Base-by-base conservation (phyloP, 2,797 vertebrate species). In the Eulemur albifrons region DNA sequence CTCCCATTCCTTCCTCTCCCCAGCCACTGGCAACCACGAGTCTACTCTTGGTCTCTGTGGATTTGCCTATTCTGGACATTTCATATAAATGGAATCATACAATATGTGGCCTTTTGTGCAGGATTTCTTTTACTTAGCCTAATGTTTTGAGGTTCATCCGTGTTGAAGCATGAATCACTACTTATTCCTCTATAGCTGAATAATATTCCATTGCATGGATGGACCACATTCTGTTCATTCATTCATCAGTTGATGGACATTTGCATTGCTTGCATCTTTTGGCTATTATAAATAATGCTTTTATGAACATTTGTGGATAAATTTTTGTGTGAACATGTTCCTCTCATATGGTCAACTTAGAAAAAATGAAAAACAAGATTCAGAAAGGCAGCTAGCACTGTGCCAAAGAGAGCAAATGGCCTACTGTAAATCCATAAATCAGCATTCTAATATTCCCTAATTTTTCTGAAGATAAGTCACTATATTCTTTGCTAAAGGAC, bases 291-390 rank as follows among this genome's bases (percentile, higher is more conserved):
- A 79, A 61, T 90, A 80, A 83, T 50, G 75, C 65, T 70, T 15
- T 21, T 18, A 65, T 45, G 12, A 86, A 77, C 18, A 59, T 40
- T 88, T 43, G 13, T 8, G 9, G 30, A 52, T 25, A 52, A 35
- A n/a, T 27, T 93, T 93, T 52, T 85, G 12, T 35, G 17, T 18
- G 43, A 77, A 40, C 13, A 54, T 77, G 25, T 69, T 92, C 54
- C 35, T 93, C 52, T 48, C 23, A 75, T 40, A 72, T 5, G 23
- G 72, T 88, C 73, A 63, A 93, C 54, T 73, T 87, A 73, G 61
- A 95, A 79, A 73, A 75, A 90, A 93, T 85, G 59, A 70, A 73
- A 91, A 88, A 4, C 23, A 87, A 90, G 84, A 72, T 9, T 80
- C 45, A 79, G 35, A 79, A 83, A 38, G 14, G n/a, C 79, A 95